Conservation (phyloP, 2,113 vertebrate genomes). For the Oncorhynchus kisutch region DNA sequence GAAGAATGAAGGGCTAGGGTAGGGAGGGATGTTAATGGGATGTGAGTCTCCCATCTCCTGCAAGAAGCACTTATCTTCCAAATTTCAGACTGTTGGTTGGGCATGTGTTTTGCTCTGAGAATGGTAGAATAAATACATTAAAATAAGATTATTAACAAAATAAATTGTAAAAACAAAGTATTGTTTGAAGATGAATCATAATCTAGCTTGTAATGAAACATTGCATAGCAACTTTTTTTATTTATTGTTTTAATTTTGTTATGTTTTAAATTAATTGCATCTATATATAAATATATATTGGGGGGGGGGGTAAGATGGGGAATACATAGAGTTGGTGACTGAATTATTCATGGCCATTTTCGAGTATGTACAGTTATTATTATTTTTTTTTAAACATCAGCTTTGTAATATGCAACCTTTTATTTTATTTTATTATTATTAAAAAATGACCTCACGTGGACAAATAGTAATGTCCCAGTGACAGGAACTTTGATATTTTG, state of each 20-base stretch:
- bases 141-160: slow-evolving; percentile 63
- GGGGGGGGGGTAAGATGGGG: slow-evolving; percentile 45
- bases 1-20: slow-evolving; percentile 28
- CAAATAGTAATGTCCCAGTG: slow-evolving; percentile 27
- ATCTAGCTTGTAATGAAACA: slow-evolving; percentile 67
- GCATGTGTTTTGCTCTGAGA: slow-evolving; percentile 69
- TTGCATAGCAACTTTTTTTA: slow-evolving; percentile 73
- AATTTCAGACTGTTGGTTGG: slow-evolving; percentile 68
- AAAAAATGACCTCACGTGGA: slow-evolving; percentile 59
- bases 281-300: slow-evolving; percentile 52
- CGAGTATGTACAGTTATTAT: slow-evolving; percentile 62
- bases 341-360: slow-evolving; percentile 62
- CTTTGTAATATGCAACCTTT: slow-evolving; percentile 62
- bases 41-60: slow-evolving; percentile 43
- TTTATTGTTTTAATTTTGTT: slow-evolving; percentile 75
- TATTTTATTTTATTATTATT: too few species aligned
- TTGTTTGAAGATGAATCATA: slow-evolving; percentile 66
- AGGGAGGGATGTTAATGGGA: slow-evolving; percentile 23
- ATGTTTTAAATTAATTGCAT: slow-evolving; percentile 66
- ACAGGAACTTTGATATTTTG: slow-evolving; percentile 51
- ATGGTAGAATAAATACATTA: slow-evolving; percentile 71
- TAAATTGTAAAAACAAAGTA: slow-evolving; percentile 43
- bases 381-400: slow-evolving; percentile 53
- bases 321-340: slow-evolving; percentile 50
- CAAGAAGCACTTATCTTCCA: slow-evolving; percentile 68